Evolutionary conservation across 2,113 vertebrate species (phyloP), one percentile per base, ranked within the genome.

Genomic region (Marmota monax): DNA sequence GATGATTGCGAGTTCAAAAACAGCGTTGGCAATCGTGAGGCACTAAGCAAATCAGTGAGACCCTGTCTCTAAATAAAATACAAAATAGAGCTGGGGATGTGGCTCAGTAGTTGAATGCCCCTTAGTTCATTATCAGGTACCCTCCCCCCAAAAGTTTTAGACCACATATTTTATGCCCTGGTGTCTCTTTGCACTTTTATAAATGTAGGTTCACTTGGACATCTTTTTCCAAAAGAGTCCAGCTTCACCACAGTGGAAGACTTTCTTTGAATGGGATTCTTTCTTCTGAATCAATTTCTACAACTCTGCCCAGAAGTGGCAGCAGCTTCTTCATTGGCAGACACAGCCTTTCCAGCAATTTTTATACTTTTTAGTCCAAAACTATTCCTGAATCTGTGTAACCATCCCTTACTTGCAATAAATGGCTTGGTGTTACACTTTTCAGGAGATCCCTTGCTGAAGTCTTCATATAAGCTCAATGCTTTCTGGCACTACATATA

Each of bases 281-380:
- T 37, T 82, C 51, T 74, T 14, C 22, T 90, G 11, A 83, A 39
- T 82, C 67, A 90, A 17, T 45, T 84, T 82, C 22, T 83, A 84
- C 61, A 67, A n/a, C 79, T 67, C 45, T 53, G 58, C 67, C 45
- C 10, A 45, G 69, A 77, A 84, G 86, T 45, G 61, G 51, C 70
- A 65, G 45, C 34, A 48, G 70, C 29, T 77, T 77, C 70, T 90
- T 77, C 70, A 56, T 20, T 77, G 23, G 45, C n/a, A 82, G 17
- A 88, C 23, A 89, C 69, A 67, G 27, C 25, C n/a, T 67, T 9
- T 42, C n/a, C 67, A 65, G 45, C 42, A 39, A 42, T 18, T 67
- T 94, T 76, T 67, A 37, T 45, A 53, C 34, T 69, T 94, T 90
- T 69, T 48, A 94, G 23, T 18, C 79, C 37, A 84, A 77, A 58